Evolutionary conservation across 2,888 invertebrate genomes (phyloP).

Genomic region (Platynereis dumerilii): DNA sequence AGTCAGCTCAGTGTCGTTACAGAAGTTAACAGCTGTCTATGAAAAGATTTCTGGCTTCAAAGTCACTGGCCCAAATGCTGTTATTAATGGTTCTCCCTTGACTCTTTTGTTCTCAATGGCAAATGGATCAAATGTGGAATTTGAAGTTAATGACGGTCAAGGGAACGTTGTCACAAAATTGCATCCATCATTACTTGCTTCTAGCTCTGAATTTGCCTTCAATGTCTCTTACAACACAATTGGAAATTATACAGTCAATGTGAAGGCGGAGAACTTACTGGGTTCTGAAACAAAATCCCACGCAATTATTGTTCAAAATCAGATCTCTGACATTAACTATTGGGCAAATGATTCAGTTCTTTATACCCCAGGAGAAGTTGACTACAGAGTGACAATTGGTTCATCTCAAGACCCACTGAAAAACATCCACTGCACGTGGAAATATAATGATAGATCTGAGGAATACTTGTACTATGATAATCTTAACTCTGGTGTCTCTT

Average conservation of each 20-base stretch:
- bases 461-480: background rate
- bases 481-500: background rate
- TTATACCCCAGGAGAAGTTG: background rate
- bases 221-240: background rate
- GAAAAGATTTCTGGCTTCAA: background rate
- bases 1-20: background rate
- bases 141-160: background rate
- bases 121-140: conserved; percentile 3
- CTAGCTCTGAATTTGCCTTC: background rate
- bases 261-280: background rate
- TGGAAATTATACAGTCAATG: conserved; percentile 4
- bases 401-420: background rate
- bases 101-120: background rate
- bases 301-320: background rate
- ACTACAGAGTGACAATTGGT: background rate
- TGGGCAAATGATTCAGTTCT: conserved; percentile 2
- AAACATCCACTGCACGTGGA: background rate
- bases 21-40: background rate
- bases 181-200: background rate
- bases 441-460: background rate
- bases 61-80: background rate
- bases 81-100: background rate
- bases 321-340: background rate
- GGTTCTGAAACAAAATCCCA: background rate
- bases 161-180: background rate